phyloP scores from a whole-genome alignment of 2,888 invertebrate genomes.

The Laspeyria flexula region DNA sequence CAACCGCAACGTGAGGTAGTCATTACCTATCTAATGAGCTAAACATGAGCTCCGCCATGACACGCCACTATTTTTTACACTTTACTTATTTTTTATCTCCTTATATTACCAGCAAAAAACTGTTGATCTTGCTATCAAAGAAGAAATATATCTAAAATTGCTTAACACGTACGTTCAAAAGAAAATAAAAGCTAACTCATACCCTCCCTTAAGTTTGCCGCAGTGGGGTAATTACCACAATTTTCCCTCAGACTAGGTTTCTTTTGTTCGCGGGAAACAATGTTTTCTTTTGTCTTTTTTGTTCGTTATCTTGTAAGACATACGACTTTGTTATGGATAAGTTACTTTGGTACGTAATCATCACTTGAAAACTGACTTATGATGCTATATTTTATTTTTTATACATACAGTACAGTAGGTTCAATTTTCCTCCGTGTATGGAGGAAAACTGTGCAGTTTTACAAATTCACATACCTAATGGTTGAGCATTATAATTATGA shows the following conservation, averaged over 20 bases:
- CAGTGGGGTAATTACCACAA: constrained; percentile 6
- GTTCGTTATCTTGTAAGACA: constrained; percentile 30
- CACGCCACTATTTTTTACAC: no score
- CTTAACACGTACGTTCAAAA: not conserved
- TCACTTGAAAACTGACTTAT: not conserved
- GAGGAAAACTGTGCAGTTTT: no score
- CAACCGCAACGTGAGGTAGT: no score
- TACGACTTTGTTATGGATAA: not conserved
- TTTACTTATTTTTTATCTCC: no score
- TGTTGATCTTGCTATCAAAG: not conserved
- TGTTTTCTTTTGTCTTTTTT: constrained; percentile 31
- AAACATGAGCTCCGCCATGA: no score
- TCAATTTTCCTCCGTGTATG: no score
- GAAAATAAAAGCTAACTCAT: not conserved
- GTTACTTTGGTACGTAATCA: not conserved
- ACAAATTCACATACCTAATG: no score
- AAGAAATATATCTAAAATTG: not conserved
- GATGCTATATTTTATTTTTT: not conserved
- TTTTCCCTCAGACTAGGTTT: constrained; percentile 11
- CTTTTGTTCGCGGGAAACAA: constrained; percentile 34
- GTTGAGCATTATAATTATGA: no score
- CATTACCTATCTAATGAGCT: no score
- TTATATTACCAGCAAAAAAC: no score
- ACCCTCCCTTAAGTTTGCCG: not conserved
- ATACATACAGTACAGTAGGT: no score